These are phyloP conservation scores for Mamestra configurata DNA, from an alignment of 1,140 invertebrate genomes.

Conservation along the genomic window DNA sequence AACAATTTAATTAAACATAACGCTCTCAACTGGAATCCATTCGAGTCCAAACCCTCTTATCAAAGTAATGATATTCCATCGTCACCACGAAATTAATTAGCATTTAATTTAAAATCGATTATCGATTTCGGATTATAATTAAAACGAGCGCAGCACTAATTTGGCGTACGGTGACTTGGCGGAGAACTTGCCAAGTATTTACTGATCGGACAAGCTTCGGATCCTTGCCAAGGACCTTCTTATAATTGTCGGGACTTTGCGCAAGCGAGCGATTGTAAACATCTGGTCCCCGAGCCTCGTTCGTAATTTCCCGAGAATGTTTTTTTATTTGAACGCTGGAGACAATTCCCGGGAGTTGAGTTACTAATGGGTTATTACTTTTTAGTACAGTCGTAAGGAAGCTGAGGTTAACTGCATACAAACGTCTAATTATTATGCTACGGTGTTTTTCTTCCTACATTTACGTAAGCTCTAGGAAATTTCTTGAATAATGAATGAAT, in stretches of 20 bases:
- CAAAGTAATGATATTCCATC: constrained; percentile 29
- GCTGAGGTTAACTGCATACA: constrained; percentile 22
- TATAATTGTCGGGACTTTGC: constrained; percentile 49
- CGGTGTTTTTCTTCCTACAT: constrained; percentile 8
- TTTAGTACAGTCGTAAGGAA: constrained; percentile 30
- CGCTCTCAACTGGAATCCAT: constrained; percentile 9
- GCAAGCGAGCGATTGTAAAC: constrained; percentile 62
- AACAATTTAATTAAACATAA: constrained; percentile 19
- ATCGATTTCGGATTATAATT: constrained; percentile 33
- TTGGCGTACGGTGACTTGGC: constrained; percentile 17
- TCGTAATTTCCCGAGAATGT: constrained; percentile 40
- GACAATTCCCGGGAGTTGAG: constrained; percentile 16
- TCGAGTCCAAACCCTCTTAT: background rate
- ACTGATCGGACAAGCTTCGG: constrained; percentile 22
- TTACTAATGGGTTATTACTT: constrained; percentile 33
- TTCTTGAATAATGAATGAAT: too few species aligned
- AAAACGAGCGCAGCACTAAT: constrained; percentile 36
- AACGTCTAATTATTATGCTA: constrained; percentile 31
- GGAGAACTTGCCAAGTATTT: constrained; percentile 25
- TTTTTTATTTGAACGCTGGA: constrained; percentile 26
- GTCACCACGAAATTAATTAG: constrained; percentile 42
- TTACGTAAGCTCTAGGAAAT: constrained; percentile 12
- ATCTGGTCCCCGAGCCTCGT: constrained; percentile 52
- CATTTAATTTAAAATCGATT: constrained; percentile 48
- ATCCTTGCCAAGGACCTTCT: constrained; percentile 35